Base-by-base conservation (phyloP, 2,797 vertebrate genomes). In the Gymnoscopelus braueri region DNA sequence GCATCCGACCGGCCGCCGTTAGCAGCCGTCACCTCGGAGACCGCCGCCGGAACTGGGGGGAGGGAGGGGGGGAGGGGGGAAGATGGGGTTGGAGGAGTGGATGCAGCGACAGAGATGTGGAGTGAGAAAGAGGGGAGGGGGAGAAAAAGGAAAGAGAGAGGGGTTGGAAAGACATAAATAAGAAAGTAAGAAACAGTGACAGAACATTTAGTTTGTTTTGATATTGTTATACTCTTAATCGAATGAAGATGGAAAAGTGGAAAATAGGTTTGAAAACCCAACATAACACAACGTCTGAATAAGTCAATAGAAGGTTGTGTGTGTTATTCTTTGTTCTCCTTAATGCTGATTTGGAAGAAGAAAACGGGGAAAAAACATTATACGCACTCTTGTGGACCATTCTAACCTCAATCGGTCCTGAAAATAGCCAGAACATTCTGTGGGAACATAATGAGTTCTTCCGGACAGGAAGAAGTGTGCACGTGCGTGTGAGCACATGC, bases 1-100 rank as follows among this genome's bases (percentile, higher is more conserved):
- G 95, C 95, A 74, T 97, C 95, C 3, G 88, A 91, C 2, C 90
- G 90, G 5, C 96, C 96, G 0, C 94, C 94, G 69, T 97, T 97
- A 77, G 92, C 92, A 3, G 95, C 91, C 0, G 86, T 94, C 7
- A 97, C 92, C 64, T 93, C 92, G 23, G 93, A 92, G 58, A 97
- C 96, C 0, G 93, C 94, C 1, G 96, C 95, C 5, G 98, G 97
- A 23, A 94, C 98, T 99, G 74, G 65, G 54, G 55, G 53, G 0
- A 4, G 62, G 64, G n/a, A n/a, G 1, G 19, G 19, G 19, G 47
- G 63, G 32, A 44, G 9, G 24, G 4, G 63, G 64, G 80, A 67
- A 84, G 78, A 54, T 14, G 24, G 24, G 59, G n/a, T 47, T 19
- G 19, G 19, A 19, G 19, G 19, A 32, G 65, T 3, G 53, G 29